Evolutionary conservation across 53 echinoderm and acorn worm genomes (phyloP), one percentile per base, ranked within the genome.

Genomic region (Crossaster papposus): DNA sequence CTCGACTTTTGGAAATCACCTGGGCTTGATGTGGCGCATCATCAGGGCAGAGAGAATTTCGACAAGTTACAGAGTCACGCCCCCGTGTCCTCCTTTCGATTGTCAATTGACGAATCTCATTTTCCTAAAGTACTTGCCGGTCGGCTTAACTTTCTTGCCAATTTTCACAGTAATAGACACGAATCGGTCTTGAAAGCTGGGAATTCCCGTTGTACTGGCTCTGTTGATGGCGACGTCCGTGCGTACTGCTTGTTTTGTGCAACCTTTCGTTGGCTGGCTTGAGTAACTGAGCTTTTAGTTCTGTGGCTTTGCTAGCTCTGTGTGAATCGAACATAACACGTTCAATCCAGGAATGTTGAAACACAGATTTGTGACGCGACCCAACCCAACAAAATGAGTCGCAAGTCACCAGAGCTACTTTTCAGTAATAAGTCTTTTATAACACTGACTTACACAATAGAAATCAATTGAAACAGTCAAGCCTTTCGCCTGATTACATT

Each of bases 231-330:
- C 3, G 68, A 58, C 58, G 58, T 20, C n/a, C 75, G 36, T 35
- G 75, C 36, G 17, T 11, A 58, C 58, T 74, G 75, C 75, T 34
- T 13, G 31, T 74, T 74, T 74, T 20, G 36, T 14, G 15, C 75
- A 74, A 14, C 36, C 18, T 14, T 24, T 26, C n/a, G 22, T 23
- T 4, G 4, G 23, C 44, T 44, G 17, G 52, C 53, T 54, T 30
- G 73, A 4, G n/a, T 24, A 32, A 72, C 54, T 33, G 22, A 85
- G 72, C 72, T 7, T n/a, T 44, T 85, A 73, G 36, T 63, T 65
- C 82, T 68, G n/a, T n/a, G 77, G 20, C 64, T 87, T 87, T 87
- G 86, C 36, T 76, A 87, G 23, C 29, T 76, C 58, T 76, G 63
- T 26, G 36, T 86, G n/a, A 77, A 63, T 30, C n/a, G 32, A 85